Evolutionary conservation across 2,797 vertebrate species (phyloP), one percentile per base, ranked within the genome.

Genomic region (Etheostoma perlongum): DNA sequence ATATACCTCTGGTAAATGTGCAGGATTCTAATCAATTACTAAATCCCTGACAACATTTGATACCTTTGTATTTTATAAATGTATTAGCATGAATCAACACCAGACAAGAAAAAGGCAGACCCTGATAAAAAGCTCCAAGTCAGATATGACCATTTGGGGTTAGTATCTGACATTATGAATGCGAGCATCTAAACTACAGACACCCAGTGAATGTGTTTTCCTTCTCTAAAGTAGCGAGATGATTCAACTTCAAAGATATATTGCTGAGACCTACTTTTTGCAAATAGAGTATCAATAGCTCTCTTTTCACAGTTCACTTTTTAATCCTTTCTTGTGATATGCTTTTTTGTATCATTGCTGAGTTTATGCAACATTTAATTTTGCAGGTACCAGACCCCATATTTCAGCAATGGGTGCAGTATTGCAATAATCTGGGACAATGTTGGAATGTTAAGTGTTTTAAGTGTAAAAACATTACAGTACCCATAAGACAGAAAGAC

Each of bases 11-110:
- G 21, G 64, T 64, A 58, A 74, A 64, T 44, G 57, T 40, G 61
- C 48, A 81, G 9, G 49, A 64, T 79, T 64, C 25, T 9, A 53
- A 25, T 58, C 13, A 33, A 68, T 52, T 71, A 47, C 13, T 62
- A 70, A 73, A 76, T 72, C 62, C 3, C 33, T 3, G 19, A 68
- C 23, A n/a, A 59, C 33, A 33, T 57, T 18, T 21, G 13, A 46
- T 51, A 14, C 2, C 11, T 51, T 25, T 59, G 16, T 57, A 54
- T 36, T 47, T 40, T 6, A 33, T 11, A 12, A 15, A 53, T 47
- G 47, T n/a, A n/a, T 36, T 13, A 13, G 13, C 48, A 33, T 14
- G 13, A 68, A 36, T 63, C 19, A 16, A 49, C 21, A 49, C 2
- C 30, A 58, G 16, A 42, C 11, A 63, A 40, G 8, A 48, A 44